Evolutionary conservation across 2,113 vertebrate genomes (phyloP).

Genomic region (Camelus bactrianus): DNA sequence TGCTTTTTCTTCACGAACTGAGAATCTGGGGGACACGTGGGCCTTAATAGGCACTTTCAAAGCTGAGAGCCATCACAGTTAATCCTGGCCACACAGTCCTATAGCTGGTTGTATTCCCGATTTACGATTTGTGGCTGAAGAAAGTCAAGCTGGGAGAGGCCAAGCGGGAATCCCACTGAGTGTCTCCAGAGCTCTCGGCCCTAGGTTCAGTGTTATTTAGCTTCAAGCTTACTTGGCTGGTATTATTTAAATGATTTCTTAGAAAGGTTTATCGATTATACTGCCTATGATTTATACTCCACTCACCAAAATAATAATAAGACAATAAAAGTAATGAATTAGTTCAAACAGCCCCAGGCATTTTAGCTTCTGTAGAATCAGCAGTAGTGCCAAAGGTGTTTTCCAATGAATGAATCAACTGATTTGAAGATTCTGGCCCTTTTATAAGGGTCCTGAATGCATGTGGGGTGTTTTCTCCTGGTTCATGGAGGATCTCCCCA

Average conservation of each 20-base stretch:
- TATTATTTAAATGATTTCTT: slow-evolving; percentile 20
- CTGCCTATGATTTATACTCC: neutral
- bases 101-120: neutral
- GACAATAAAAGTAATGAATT: neutral
- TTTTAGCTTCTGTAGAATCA: neutral
- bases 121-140: neutral
- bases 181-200: neutral
- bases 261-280: neutral
- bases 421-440: neutral
- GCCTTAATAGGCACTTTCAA: neutral
- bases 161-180: neutral
- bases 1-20: neutral
- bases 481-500: neutral
- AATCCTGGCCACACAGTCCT: fast-evolving
- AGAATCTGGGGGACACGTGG: neutral
- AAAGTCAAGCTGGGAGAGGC: neutral
- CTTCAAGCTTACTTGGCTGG: neutral
- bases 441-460: neutral
- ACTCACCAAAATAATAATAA: neutral
- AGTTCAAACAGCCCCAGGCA: neutral
- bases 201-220: neutral
- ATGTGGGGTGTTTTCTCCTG: neutral
- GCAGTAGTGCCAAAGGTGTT: neutral
- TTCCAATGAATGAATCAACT: neutral
- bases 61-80: neutral